Evolutionary conservation across 2,113 vertebrate species (phyloP).

Genomic region (Lepus timidus): DNA sequence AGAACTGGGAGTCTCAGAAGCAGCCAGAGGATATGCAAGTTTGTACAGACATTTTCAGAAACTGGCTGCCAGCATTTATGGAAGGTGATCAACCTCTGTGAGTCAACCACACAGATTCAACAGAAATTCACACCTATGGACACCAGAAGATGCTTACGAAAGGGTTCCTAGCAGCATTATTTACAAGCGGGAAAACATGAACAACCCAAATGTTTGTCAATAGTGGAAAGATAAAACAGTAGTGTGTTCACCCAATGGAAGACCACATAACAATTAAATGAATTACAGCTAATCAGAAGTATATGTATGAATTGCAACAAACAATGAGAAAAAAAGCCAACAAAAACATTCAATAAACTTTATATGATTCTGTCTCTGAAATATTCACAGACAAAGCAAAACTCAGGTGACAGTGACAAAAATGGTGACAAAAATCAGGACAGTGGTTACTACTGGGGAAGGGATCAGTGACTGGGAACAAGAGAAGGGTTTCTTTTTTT

Average conservation of each 20-base stretch:
- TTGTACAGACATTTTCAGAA: not conserved
- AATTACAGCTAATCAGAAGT: not conserved
- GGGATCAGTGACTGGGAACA: not conserved
- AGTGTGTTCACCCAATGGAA: not conserved
- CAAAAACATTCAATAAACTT: not conserved
- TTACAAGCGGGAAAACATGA: not conserved
- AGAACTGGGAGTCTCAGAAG: not conserved
- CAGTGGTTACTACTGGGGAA: not conserved
- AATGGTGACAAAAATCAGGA: not conserved
- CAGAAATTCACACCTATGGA: not conserved
- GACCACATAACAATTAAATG: not conserved
- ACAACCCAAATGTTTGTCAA: not conserved
- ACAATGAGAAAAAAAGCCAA: not conserved
- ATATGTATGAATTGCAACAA: not conserved
- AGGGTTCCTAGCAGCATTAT: not conserved
- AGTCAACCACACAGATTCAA: not conserved
- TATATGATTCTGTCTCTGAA: not conserved
- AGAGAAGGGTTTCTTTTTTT: not conserved
- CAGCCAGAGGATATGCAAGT: not conserved
- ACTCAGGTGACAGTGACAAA: too few species aligned
- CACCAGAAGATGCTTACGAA: not conserved
- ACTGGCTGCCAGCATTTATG: not conserved
- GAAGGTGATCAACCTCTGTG: not conserved
- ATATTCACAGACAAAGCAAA: not conserved
- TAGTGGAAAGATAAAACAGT: not conserved